Percentiles rank a stretch among this genome's conserved stretches.
phyloP scores from a whole-genome alignment of 2,113 vertebrate genomes.

The Centropus bengalensis region DNA sequence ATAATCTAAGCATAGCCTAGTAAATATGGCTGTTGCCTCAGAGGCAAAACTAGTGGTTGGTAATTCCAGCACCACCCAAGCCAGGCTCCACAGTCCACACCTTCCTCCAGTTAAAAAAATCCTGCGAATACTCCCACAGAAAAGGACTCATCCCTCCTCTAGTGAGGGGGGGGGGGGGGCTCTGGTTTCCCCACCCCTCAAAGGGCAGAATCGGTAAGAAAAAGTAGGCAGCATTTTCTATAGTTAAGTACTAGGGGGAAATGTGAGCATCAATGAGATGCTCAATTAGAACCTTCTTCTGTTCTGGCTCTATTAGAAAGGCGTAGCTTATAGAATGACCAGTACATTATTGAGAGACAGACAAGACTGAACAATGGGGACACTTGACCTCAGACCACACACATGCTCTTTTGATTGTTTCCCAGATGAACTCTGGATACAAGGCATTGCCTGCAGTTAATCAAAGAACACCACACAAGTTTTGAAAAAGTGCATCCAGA shows the following conservation, averaged over 20 bases:
- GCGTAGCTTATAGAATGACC: constrained; percentile 1
- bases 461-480: background rate
- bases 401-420: background rate
- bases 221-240: background rate
- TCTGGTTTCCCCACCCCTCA: background rate
- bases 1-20: background rate
- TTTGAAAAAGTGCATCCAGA: background rate
- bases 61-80: background rate
- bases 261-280: background rate
- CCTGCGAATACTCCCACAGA: background rate
- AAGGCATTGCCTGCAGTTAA: background rate
- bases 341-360: background rate
- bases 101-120: background rate
- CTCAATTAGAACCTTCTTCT: background rate
- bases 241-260: background rate
- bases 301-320: background rate
- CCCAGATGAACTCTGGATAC: constrained; percentile 20
- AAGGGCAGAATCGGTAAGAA: background rate
- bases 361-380: background rate
- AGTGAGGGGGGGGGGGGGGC: rapidly evolving
- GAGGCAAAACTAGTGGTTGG: background rate
- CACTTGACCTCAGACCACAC: constrained; percentile 46
- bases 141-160: background rate
- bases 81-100: background rate
- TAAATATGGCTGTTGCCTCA: background rate